phyloP scores from a whole-genome alignment of 2,888 invertebrate genomes.

The Hirtodrosophila cameraria region DNA sequence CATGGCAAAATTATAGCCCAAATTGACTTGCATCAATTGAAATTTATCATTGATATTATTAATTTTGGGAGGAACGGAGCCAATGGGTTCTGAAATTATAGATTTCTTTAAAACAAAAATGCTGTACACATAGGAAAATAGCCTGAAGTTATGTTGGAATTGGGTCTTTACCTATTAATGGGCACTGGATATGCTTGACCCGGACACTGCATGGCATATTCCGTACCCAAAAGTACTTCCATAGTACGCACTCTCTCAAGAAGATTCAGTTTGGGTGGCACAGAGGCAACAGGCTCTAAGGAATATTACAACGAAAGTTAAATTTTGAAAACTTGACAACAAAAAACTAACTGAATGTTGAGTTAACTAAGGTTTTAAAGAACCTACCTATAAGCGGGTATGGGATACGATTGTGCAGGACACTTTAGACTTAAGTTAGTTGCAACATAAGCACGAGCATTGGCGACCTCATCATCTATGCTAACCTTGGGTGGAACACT shows the following conservation, averaged over 20 bases:
- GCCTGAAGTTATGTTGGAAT: conserved; percentile 91
- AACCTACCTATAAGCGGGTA: conserved; percentile 89
- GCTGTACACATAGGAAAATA: conserved; percentile 80
- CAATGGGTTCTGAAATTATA: conserved; percentile 83
- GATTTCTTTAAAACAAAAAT: neutral
- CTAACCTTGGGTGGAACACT: conserved; percentile 87
- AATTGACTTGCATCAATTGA: conserved; percentile 71
- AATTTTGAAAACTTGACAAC: neutral
- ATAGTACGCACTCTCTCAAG: conserved; percentile 87
- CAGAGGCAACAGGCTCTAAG: conserved; percentile 85
- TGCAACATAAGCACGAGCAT: conserved; percentile 69
- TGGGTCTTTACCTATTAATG: conserved; percentile 86
- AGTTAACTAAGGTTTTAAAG: neutral
- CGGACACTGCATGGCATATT: conserved; percentile 89
- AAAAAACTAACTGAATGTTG: conserved; percentile 68
- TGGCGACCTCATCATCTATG: conserved; percentile 84
- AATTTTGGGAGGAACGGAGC: conserved; percentile 87
- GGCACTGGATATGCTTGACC: conserved; percentile 91
- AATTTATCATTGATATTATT: conserved; percentile 85
- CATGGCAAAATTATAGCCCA: conserved; percentile 86
- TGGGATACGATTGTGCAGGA: conserved; percentile 90
- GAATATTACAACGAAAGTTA: neutral
- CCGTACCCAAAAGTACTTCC: conserved; percentile 84
- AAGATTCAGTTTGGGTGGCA: conserved; percentile 88
- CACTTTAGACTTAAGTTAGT: conserved; percentile 87